These are phyloP conservation scores for Drosophila lacteicornis DNA, from an alignment of 1,140 invertebrate genomes.

Conservation along the genomic window DNA sequence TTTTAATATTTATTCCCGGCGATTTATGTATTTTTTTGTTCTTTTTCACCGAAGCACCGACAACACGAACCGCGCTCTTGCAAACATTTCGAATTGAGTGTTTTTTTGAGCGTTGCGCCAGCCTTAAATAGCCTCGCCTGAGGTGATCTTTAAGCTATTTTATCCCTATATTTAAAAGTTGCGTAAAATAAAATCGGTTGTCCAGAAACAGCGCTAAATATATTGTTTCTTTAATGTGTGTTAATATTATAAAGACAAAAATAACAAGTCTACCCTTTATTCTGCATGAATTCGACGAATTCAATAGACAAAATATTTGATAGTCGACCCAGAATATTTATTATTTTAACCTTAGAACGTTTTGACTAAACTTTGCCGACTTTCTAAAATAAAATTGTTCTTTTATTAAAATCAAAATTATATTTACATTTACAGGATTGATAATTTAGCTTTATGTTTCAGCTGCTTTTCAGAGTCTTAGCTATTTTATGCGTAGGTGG, in stretches of 20 bases:
- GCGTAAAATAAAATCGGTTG: background rate
- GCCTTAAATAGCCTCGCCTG: slow-evolving; percentile 2
- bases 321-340: too few relatives aligned
- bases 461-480: background rate
- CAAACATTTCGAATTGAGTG: slow-evolving; percentile 16
- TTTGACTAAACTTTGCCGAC: too few relatives aligned
- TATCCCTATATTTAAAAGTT: background rate
- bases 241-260: background rate
- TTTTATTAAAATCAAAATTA: too few relatives aligned
- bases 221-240: background rate
- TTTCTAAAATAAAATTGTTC: too few relatives aligned
- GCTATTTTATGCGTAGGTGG: background rate
- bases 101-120: background rate
- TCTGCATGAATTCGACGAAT: too few relatives aligned
- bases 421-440: background rate
- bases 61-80: background rate
- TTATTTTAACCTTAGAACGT: too few relatives aligned
- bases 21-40: slow-evolving; percentile 9
- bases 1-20: slow-evolving; percentile 8
- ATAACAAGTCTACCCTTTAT: background rate
- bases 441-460: background rate
- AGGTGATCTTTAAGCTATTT: background rate
- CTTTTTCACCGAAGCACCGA: slow-evolving; percentile 10
- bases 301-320: too few relatives aligned
- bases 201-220: background rate